phyloP scores from a whole-genome alignment of 2,888 invertebrate genomes.

The Anodontia alba region DNA sequence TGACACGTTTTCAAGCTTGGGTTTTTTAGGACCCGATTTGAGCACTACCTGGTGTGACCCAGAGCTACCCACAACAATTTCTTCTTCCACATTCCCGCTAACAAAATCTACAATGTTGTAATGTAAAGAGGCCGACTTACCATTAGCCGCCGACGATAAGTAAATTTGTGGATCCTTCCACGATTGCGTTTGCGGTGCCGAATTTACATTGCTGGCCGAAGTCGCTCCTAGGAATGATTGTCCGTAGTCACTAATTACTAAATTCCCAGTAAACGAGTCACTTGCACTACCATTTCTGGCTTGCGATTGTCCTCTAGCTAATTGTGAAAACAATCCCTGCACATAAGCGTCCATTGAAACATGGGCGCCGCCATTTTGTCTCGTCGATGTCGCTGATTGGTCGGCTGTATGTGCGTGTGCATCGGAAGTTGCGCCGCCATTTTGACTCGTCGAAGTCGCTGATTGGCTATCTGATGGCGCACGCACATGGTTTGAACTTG shows the following conservation, averaged over 20 bases:
- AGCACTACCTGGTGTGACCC: constrained; percentile 19
- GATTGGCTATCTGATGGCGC: background rate
- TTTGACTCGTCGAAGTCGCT: background rate
- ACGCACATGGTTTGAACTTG: background rate
- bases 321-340: background rate
- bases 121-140: constrained; percentile 14
- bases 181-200: constrained; percentile 1
- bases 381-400: background rate
- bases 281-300: constrained; percentile 2
- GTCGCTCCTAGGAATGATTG: background rate
- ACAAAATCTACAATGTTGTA: constrained; percentile 15
- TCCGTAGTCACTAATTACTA: background rate
- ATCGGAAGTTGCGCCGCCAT: background rate
- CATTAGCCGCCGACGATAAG: constrained; percentile 7
- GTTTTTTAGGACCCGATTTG: constrained; percentile 35
- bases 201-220: background rate
- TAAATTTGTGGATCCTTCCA: constrained; percentile 13
- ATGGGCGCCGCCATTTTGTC: background rate
- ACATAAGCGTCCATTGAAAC: background rate
- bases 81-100: background rate
- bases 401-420: background rate
- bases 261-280: background rate
- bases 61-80: background rate
- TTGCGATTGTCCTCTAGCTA: constrained; percentile 1
- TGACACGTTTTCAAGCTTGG: constrained; percentile 28